These are phyloP conservation scores for Scrobipalpa costella DNA, from an alignment of 2,888 invertebrate species.

Conservation along the genomic window DNA sequence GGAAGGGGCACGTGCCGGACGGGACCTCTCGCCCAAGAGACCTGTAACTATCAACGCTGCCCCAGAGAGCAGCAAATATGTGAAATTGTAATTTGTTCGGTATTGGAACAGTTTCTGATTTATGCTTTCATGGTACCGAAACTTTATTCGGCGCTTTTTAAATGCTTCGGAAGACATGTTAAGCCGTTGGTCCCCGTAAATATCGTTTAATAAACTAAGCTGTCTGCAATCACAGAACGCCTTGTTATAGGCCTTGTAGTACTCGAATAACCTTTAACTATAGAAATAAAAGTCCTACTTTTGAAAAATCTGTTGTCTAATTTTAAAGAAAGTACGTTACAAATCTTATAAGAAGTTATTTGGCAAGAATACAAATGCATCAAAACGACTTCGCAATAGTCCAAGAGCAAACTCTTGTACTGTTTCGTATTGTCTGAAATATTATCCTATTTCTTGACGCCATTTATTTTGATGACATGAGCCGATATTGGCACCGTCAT, in stretches of 20 bases:
- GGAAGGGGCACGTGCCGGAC: neutral
- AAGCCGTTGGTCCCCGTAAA: too few species aligned
- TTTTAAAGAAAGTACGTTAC: too few species aligned
- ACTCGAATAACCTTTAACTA: too few species aligned
- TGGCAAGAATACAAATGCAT: neutral
- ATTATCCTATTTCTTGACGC: neutral
- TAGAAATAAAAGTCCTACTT: too few species aligned
- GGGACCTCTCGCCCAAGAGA: neutral
- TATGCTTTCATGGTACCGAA: too few species aligned
- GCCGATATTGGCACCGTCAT: neutral
- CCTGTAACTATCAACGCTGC: neutral
- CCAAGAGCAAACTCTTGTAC: conserved; percentile 7
- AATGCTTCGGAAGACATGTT: too few species aligned
- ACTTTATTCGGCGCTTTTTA: too few species aligned
- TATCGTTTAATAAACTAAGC: too few species aligned
- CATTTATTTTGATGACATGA: conserved; percentile 6
- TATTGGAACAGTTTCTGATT: neutral
- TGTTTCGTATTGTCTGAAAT: neutral
- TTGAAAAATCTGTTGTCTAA: too few species aligned
- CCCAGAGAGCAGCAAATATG: neutral
- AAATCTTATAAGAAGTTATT: neutral
- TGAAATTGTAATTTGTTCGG: conserved; percentile 11
- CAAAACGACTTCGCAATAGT: neutral
- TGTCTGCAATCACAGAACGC: too few species aligned
- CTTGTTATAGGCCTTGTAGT: too few species aligned